Percentiles rank a stretch among this genome's conserved stretches.
These are phyloP conservation scores for Eidolon dupreanum DNA, from an alignment of 2,797 vertebrate species.

Conservation along the genomic window DNA sequence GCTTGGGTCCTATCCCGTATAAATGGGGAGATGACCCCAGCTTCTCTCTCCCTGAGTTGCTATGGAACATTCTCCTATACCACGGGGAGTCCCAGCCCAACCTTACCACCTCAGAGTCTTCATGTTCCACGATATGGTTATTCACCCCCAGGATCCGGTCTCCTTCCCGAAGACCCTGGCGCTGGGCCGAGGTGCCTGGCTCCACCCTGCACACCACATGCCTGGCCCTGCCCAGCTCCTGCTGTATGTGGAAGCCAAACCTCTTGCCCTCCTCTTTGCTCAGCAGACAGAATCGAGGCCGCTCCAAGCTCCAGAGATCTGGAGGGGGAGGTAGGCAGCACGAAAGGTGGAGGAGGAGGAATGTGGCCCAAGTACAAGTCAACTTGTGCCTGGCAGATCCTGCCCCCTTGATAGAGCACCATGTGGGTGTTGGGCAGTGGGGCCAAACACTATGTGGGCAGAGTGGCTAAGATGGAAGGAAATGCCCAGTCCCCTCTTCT, in stretches of 20 bases:
- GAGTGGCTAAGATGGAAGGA: neutral
- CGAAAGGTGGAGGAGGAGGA: neutral
- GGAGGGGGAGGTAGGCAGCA: neutral
- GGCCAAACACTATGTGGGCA: neutral
- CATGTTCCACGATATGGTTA: slow-evolving; percentile 87
- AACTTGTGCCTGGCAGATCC: neutral
- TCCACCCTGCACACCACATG: slow-evolving; percentile 88
- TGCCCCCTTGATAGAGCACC: neutral
- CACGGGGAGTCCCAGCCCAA: neutral
- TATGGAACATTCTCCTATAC: rapidly evolving
- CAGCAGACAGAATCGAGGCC: slow-evolving; percentile 90
- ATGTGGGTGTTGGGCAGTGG: neutral
- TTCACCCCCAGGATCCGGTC: slow-evolving; percentile 95
- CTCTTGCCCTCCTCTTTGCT: slow-evolving; percentile 85
- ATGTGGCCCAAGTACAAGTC: neutral
- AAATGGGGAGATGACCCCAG: neutral
- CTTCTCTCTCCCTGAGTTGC: neutral
- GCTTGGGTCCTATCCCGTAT: neutral
- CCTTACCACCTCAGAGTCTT: slow-evolving; percentile 89
- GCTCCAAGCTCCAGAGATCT: slow-evolving; percentile 44
- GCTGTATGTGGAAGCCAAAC: slow-evolving; percentile 91
- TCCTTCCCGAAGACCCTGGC: slow-evolving; percentile 89
- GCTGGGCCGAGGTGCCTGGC: slow-evolving; percentile 90
- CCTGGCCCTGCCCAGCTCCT: slow-evolving; percentile 78
- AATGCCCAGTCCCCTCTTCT: neutral